phyloP scores from a whole-genome alignment of 2,797 vertebrate species.

The Anguilla pacifica region DNA sequence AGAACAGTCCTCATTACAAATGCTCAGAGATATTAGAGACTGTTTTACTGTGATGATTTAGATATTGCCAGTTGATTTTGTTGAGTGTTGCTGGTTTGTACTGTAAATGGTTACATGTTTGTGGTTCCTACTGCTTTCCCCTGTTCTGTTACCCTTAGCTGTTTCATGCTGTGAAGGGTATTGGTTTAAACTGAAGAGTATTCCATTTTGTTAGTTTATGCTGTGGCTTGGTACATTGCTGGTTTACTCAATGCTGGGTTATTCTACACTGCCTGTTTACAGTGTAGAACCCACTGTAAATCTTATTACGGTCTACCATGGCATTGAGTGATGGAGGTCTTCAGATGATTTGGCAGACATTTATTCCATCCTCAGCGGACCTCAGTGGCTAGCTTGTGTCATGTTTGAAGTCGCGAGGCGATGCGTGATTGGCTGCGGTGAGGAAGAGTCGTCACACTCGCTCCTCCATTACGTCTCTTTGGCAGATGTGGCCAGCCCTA shows the following conservation, averaged over 20 bases:
- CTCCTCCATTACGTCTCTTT: background rate
- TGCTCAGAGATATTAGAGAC: background rate
- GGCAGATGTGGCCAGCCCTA: background rate
- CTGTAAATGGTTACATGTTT: background rate
- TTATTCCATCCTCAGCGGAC: background rate
- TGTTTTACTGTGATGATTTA: background rate
- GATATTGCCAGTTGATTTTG: background rate
- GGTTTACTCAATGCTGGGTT: background rate
- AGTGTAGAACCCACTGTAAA: background rate
- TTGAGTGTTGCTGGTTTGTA: background rate
- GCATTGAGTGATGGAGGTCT: background rate
- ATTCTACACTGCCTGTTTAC: background rate
- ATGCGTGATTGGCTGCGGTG: slow-evolving; percentile 2
- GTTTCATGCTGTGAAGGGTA: background rate
- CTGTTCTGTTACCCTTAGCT: background rate
- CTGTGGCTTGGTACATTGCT: background rate
- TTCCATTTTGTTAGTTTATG: background rate
- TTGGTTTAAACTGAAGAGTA: background rate
- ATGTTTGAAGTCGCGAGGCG: background rate
- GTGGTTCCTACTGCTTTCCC: background rate
- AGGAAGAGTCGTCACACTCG: background rate
- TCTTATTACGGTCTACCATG: background rate
- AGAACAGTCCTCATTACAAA: background rate
- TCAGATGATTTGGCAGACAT: background rate
- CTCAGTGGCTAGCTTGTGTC: background rate